phyloP scores from a whole-genome alignment of 2,113 vertebrate genomes.

The Elachura formosa region DNA sequence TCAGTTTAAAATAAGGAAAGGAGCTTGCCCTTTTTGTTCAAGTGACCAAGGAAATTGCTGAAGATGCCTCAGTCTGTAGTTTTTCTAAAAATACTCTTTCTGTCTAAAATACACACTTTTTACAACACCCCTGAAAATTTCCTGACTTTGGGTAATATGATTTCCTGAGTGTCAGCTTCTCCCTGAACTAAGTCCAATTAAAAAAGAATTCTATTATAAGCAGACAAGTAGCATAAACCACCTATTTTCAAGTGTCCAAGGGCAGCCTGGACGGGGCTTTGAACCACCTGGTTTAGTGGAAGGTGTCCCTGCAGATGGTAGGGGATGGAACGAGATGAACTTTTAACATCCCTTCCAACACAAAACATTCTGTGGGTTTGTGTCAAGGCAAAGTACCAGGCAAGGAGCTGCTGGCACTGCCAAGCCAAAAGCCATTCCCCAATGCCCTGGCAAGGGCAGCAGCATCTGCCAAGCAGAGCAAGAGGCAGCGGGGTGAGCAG shows the following conservation, averaged over 20 bases:
- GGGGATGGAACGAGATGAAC: background rate
- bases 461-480: background rate
- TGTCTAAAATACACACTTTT: background rate
- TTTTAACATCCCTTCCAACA: background rate
- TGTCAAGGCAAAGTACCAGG: fast-evolving
- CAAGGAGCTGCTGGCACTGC: background rate
- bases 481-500: background rate
- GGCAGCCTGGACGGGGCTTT: fast-evolving
- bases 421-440: background rate
- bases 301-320: background rate
- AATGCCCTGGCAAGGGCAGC: background rate
- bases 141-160: background rate
- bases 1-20: background rate
- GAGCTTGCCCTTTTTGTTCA: background rate
- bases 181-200: background rate
- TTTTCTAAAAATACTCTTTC: background rate
- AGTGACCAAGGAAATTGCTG: background rate
- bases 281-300: background rate
- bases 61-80: background rate
- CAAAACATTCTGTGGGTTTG: background rate
- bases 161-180: background rate
- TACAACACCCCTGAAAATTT: background rate
- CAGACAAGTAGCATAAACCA: background rate
- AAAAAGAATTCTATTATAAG: background rate
- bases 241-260: background rate